Evolutionary conservation across 2,113 vertebrate genomes (phyloP).

Genomic region (Marcusenius ussheri): DNA sequence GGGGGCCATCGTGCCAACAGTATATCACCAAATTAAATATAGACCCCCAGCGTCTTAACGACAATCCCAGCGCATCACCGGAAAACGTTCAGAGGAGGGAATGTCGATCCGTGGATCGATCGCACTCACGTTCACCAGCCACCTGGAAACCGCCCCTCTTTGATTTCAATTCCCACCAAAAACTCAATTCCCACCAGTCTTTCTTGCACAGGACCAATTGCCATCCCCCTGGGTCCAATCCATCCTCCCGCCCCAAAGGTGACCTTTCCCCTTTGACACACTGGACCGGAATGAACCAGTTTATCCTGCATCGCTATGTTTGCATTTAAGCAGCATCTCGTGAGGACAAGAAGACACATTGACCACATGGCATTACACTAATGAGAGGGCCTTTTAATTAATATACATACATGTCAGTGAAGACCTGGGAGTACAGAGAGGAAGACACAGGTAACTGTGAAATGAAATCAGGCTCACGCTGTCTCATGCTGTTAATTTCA

Average conservation of each 20-base stretch:
- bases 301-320: not conserved
- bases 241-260: not conserved
- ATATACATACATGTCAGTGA: not conserved
- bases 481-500: not conserved
- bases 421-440: not conserved
- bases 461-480: not conserved
- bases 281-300: not conserved
- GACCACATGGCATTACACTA: not conserved
- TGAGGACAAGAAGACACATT: not conserved
- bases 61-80: not conserved
- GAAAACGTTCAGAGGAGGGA: not conserved
- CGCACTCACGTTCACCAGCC: not conserved
- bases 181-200: not conserved
- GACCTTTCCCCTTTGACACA: not conserved
- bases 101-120: not conserved
- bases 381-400: not conserved
- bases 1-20: not conserved
- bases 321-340: not conserved
- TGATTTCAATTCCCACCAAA: not conserved
- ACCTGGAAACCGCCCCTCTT: not conserved
- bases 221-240: not conserved
- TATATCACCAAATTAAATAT: not conserved
- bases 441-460: not conserved
- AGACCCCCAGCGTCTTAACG: not conserved
- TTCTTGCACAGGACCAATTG: not conserved